These are phyloP conservation scores for Hydropotes inermis DNA, from an alignment of 2,113 vertebrate genomes.

Conservation along the genomic window DNA sequence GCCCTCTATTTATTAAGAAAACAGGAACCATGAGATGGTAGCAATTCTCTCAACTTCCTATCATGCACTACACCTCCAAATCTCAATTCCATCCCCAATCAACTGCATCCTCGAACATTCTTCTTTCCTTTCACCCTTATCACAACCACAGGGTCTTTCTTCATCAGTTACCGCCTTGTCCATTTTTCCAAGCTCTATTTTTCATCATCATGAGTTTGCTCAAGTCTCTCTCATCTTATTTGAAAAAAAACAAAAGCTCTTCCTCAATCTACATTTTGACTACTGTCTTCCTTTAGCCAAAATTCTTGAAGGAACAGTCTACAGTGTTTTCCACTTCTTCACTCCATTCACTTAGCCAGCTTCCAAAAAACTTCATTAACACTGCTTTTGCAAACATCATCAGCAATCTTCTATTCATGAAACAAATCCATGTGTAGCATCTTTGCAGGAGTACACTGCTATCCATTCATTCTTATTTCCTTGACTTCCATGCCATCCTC, in stretches of 20 bases:
- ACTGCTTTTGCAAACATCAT: background rate
- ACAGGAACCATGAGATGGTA: background rate
- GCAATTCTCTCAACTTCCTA: background rate
- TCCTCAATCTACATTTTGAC: background rate
- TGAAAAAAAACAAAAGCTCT: background rate
- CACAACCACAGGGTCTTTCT: background rate
- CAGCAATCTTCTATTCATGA: background rate
- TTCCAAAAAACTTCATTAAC: background rate
- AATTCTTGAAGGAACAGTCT: background rate
- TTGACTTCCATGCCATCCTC: background rate
- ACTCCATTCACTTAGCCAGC: background rate
- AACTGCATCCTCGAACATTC: background rate
- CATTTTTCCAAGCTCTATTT: background rate
- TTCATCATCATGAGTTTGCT: background rate
- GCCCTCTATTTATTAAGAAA: background rate
- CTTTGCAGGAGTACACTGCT: background rate
- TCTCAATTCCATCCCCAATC: background rate
- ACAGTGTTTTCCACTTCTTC: background rate
- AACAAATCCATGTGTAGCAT: background rate
- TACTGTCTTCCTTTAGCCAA: background rate
- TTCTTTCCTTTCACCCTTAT: background rate
- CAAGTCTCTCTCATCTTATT: background rate
- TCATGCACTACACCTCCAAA: background rate
- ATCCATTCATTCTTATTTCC: background rate
- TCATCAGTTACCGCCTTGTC: background rate